Base-by-base conservation (phyloP, 1,140 invertebrate genomes). In the Charaxes varanes region DNA sequence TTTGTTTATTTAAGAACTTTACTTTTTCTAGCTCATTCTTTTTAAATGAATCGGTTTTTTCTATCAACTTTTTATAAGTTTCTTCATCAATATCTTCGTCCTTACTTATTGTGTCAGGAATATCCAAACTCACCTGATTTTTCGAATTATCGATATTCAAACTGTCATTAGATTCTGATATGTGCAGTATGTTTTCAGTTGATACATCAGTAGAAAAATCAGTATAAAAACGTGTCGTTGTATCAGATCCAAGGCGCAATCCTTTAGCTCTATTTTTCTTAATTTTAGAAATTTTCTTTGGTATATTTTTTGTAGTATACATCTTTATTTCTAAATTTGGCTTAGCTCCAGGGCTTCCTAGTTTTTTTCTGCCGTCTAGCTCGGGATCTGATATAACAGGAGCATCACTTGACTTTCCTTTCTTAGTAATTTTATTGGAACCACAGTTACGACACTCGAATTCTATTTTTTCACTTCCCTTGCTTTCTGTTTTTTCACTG, bases 241-340 rank as follows among this genome's bases (percentile, higher is more conserved):
- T 85, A 41, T 87, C 85, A 5, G 71, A 51, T n/a, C 63, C 67
- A 5, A 82, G 36, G 1, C 73, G 66, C 15, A 81, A 41, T 16
- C 84, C 85, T 52, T 79, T 85, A 19, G 86, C 85, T 48, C 87
- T 86, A 35, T 87, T 87, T 62, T 90, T 90, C 56, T 90, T 90
- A 16, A 90, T 63, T 51, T 88, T 90, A 2, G 87, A 85, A 34
- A 90, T 89, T 59, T 88, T 87, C 68, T 89, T 89, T 62, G 89
- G 88, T 71, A 89, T 83, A 8, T 88, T 89, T 84, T 90, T 90
- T 21, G 86, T 79, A 44, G 87, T 90, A 55, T 89, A 90, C 74
- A 88, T 87, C 61, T 85, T 86, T 16, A 87, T 80, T 72, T 87
- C 86, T 37, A 86, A 48, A 33, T 65, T 66, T 10, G 58, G 53